Evolutionary conservation across 1,140 invertebrate species (phyloP).

Genomic region (Papilio aristodemus): DNA sequence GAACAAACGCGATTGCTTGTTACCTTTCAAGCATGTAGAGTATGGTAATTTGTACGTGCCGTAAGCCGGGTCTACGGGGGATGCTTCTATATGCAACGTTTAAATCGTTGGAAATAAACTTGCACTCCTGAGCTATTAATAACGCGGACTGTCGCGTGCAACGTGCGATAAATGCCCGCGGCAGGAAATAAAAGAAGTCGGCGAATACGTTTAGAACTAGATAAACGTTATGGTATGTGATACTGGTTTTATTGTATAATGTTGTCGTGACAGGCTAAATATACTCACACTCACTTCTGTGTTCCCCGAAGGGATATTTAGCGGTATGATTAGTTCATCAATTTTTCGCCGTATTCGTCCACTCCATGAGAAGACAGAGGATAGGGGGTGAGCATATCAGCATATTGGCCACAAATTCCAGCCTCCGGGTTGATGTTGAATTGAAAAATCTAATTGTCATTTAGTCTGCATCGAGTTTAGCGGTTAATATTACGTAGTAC

Average conservation of each 20-base stretch:
- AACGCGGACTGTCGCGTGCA: conserved; percentile 7
- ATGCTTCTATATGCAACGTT: conserved; percentile 8
- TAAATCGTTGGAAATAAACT: conserved; percentile 24
- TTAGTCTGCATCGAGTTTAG: too few species aligned
- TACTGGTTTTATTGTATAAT: background rate
- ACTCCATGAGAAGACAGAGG: too few species aligned
- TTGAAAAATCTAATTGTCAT: too few species aligned
- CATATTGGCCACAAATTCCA: too few species aligned
- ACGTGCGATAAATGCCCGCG: background rate
- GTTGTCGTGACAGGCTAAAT: too few species aligned
- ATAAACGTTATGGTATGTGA: background rate
- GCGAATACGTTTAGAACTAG: background rate
- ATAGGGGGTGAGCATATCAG: too few species aligned
- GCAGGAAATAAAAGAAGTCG: conserved; percentile 11
- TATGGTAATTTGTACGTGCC: conserved; percentile 19
- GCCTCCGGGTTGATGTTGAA: too few species aligned
- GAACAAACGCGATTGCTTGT: conserved; percentile 18
- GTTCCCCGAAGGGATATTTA: too few species aligned
- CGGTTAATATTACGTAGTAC: too few species aligned
- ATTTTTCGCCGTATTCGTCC: too few species aligned
- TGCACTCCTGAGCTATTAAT: conserved; percentile 22
- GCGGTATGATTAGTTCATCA: too few species aligned
- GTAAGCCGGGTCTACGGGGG: background rate
- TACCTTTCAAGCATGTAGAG: conserved; percentile 4
- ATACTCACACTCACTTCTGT: too few species aligned